These are phyloP conservation scores for Dorcus hopei DNA, from an alignment of 2,888 invertebrate genomes.

Conservation along the genomic window DNA sequence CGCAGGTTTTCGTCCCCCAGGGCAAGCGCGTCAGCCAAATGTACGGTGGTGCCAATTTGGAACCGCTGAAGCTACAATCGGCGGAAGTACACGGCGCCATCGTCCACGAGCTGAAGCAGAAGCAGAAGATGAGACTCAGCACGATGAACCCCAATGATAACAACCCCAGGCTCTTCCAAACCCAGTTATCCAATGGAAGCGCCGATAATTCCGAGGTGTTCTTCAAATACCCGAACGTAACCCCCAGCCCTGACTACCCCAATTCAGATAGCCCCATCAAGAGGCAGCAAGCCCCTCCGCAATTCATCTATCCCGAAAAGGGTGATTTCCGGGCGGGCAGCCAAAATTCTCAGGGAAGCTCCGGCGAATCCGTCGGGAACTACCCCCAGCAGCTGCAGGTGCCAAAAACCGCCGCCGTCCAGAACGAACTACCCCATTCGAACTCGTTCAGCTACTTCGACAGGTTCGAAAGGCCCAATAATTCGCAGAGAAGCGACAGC, in stretches of 20 bases:
- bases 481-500: slow-evolving; percentile 5
- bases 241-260: neutral
- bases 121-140: no score
- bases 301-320: no score
- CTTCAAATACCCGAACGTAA: no score
- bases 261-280: neutral
- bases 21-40: slow-evolving; percentile 2
- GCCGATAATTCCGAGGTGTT: no score
- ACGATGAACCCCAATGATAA: no score
- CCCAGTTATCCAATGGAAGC: no score
- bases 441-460: slow-evolving; percentile 13
- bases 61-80: slow-evolving; percentile 10
- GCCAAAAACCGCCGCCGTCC: neutral
- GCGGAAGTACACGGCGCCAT: slow-evolving; percentile 14
- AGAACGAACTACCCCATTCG: slow-evolving; percentile 8
- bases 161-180: no score
- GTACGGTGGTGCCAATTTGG: slow-evolving; percentile 1
- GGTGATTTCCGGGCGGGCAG: slow-evolving; percentile 3
- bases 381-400: neutral
- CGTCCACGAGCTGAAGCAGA: slow-evolving; percentile 1
- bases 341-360: slow-evolving; percentile 1
- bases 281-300: no score
- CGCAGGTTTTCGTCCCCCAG: slow-evolving; percentile 10
- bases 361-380: neutral
- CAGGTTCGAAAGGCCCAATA: neutral